These are phyloP conservation scores for Calliphora vomitoria DNA, from an alignment of 2,888 invertebrate species.

Conservation along the genomic window DNA sequence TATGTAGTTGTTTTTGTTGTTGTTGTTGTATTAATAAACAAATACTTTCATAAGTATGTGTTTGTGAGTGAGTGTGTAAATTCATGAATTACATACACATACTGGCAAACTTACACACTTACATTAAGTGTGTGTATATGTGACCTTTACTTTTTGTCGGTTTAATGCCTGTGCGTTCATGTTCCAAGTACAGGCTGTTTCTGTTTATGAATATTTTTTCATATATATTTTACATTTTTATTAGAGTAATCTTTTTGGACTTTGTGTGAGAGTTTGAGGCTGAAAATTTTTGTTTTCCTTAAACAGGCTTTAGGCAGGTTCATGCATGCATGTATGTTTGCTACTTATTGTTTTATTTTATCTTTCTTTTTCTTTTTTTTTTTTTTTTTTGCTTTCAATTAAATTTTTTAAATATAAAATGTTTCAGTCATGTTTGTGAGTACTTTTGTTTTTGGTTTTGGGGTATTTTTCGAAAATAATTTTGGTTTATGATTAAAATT, in stretches of 20 bases:
- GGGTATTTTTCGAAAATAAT: neutral
- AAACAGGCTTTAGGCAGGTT: neutral
- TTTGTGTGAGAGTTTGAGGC: neutral
- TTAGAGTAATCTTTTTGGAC: constrained; percentile 8
- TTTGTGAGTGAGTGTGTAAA: neutral
- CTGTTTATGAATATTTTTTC: constrained; percentile 37
- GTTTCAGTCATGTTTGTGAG: neutral
- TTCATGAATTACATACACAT: neutral
- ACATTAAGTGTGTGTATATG: constrained; percentile 22
- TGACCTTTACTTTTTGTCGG: constrained; percentile 16
- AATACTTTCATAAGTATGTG: constrained; percentile 16
- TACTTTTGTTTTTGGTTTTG: neutral
- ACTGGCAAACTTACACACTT: neutral
- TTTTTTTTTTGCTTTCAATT: neutral
- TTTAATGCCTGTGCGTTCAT: constrained; percentile 14
- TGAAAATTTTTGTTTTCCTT: neutral
- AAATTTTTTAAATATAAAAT: constrained; percentile 2
- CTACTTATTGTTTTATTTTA: constrained; percentile 1
- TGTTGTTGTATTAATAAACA: constrained; percentile 15
- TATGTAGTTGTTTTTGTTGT: neutral
- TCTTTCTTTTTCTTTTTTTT: neutral
- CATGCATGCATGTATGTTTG: neutral
- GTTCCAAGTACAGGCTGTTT: neutral
- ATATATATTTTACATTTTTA: neutral
- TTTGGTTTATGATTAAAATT: neutral